A percentile compares a stretch with the other conserved stretches of the same genome.
phyloP scores from a whole-genome alignment of 92 coral and sea anemone genomes.

The Galaxea fascicularis region DNA sequence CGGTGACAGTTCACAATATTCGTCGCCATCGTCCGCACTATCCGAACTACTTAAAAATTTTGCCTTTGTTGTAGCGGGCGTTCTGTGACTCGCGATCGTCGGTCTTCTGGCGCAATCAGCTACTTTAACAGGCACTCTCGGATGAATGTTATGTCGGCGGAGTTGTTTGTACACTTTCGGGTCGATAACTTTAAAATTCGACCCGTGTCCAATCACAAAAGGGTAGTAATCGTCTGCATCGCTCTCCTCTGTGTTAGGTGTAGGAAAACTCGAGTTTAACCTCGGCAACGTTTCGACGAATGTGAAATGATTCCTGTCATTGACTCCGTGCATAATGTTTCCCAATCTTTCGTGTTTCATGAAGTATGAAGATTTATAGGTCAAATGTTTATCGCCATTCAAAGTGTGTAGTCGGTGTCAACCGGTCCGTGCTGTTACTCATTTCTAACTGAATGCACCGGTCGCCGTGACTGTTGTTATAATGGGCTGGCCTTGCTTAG shows the following conservation, averaged over 20 bases:
- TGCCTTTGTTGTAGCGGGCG: conserved; percentile 37
- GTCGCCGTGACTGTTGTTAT: conserved; percentile 61
- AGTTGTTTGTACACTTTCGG: conserved; percentile 91
- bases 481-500: conserved; percentile 73
- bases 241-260: conserved; percentile 64
- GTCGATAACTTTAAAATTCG: conserved; percentile 83
- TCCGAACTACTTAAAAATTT: conserved; percentile 31
- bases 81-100: conserved; percentile 59
- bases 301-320: conserved; percentile 25
- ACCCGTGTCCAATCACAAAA: conserved; percentile 88
- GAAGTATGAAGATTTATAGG: conserved; percentile 3
- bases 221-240: conserved; percentile 89
- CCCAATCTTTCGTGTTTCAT: conserved; percentile 35
- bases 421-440: conserved; percentile 31
- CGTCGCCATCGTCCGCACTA: conserved; percentile 69
- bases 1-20: conserved; percentile 93
- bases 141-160: conserved; percentile 85
- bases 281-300: conserved; percentile 45
- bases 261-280: conserved; percentile 30
- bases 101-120: conserved; percentile 83
- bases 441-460: conserved; percentile 59
- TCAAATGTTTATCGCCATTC: conserved; percentile 30
- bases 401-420: conserved; percentile 13
- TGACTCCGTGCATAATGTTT: conserved; percentile 41
- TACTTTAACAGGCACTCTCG: conserved; percentile 65